Base-by-base conservation (phyloP, 2,113 vertebrate species). In the Salminus brasiliensis region DNA sequence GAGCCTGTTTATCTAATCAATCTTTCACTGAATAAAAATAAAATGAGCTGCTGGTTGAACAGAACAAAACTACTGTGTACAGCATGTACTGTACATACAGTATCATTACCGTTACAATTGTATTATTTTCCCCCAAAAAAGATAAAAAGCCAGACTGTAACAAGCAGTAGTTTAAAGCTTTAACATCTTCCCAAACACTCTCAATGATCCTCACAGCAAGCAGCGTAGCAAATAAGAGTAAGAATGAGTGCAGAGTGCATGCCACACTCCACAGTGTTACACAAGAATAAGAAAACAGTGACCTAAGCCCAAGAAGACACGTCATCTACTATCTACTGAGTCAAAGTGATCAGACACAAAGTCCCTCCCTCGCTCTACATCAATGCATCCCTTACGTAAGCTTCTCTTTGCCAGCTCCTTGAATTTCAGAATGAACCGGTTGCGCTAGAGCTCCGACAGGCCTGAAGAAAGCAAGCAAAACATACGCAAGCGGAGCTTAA, bases 401-500 rank as follows among this genome's bases (percentile, higher is more conserved):
- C 23, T 0, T 43, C 15, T 45, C 25, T 32, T 43, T 2, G 1
- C 2, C 1, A 63, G 39, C 5, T 60, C 60, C 55, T 62, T 3
- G 29, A 23, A 25, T 27, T 47, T 65, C 30, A 65, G 18, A 39
- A 23, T 59, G 34, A 25, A 41, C 32, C 30, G n/a, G 41, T 71
- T 49, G 34, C 5, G 9, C 29, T 34, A 45, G 16, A 23, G 18
- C 1, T n/a, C 27, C 21, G 21, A 59, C n/a, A 77, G 4, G 16
- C 49, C 52, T 69, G 27, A n/a, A 66, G 34, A 66, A 36, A 45
- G 12, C 13, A 23, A 43, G 34, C 23, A 69, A 9, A 18, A 34
- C 15, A 25, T 3, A 23, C 43, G 23, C 25, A 72, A 27, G 15
- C 74, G 57, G 67, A 66, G 74, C 43, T 65, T 81, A 71, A 66